A percentile compares a stretch with the other conserved stretches of the same genome.
Conservation (phyloP, 1,140 invertebrate genomes). For the Apis florea region DNA sequence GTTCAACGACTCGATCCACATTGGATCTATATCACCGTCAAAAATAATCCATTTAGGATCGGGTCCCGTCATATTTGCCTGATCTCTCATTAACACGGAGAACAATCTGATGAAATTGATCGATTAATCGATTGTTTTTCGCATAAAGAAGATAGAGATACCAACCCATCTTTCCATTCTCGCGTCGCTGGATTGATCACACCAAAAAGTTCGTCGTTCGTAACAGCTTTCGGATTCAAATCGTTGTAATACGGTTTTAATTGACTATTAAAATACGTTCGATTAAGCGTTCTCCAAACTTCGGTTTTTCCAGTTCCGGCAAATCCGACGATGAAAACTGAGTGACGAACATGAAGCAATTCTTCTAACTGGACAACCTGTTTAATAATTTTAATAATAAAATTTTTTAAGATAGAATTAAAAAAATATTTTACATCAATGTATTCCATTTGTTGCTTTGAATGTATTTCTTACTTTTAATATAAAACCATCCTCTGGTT, state of each 20-base stretch:
- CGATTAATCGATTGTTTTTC: too few relatives aligned
- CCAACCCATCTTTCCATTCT: conserved; percentile 97
- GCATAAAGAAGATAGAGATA: background rate
- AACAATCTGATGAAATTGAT: conserved; percentile 84
- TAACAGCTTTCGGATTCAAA: conserved; percentile 97
- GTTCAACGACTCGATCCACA: conserved; percentile 98
- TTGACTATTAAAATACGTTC: conserved; percentile 90
- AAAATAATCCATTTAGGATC: conserved; percentile 98
- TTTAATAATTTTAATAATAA: background rate
- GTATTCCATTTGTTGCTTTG: too few relatives aligned
- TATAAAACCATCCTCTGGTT: conserved; percentile 95
- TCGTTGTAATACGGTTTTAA: conserved; percentile 93
- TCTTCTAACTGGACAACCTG: conserved; percentile 95
- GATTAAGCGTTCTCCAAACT: conserved; percentile 94
- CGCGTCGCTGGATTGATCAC: conserved; percentile 96
- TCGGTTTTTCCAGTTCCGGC: conserved; percentile 96
- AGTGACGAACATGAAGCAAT: conserved; percentile 95
- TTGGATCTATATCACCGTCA: conserved; percentile 98
- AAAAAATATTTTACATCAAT: too few relatives aligned
- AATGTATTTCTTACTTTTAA: conserved; percentile 84
- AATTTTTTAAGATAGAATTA: background rate
- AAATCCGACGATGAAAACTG: conserved; percentile 95
- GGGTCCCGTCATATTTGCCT: conserved; percentile 91
- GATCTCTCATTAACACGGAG: conserved; percentile 95
- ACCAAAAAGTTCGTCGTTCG: conserved; percentile 97